Percentiles rank a stretch among this genome's conserved stretches.
These are phyloP conservation scores for Vultur gryphus DNA, from an alignment of 2,797 vertebrate species.

Conservation along the genomic window DNA sequence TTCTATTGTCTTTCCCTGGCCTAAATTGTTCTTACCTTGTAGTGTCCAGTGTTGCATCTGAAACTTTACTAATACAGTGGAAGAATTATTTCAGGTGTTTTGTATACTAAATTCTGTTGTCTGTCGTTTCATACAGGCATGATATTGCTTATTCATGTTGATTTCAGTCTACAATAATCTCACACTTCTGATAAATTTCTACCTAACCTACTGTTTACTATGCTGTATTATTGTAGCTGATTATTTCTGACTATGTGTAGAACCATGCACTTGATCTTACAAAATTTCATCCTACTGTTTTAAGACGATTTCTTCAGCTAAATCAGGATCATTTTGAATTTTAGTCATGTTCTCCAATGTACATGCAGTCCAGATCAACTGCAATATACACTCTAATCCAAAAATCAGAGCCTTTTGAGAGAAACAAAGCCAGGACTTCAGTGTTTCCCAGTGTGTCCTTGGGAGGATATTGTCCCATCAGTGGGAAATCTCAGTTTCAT, in stretches of 20 bases:
- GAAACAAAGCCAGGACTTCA: background rate
- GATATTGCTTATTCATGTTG: background rate
- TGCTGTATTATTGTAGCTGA: background rate
- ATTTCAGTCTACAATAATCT: background rate
- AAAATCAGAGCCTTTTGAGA: background rate
- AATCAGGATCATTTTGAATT: background rate
- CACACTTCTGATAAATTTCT: background rate
- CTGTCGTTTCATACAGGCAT: background rate
- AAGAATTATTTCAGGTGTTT: background rate
- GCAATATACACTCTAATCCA: background rate
- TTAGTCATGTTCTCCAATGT: background rate
- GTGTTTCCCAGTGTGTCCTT: background rate
- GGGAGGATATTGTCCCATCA: background rate
- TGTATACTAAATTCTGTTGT: background rate
- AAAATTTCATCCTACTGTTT: background rate
- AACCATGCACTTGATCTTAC: background rate
- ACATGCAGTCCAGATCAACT: background rate
- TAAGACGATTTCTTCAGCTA: background rate
- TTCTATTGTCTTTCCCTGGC: background rate
- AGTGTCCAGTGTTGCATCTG: background rate
- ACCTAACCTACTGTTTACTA: background rate
- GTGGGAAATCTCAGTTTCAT: background rate
- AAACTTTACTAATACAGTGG: background rate
- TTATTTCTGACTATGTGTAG: background rate
- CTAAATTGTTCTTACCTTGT: background rate